Evolutionary conservation across 2,113 vertebrate genomes (phyloP).

Genomic region (Gulo gulo): DNA sequence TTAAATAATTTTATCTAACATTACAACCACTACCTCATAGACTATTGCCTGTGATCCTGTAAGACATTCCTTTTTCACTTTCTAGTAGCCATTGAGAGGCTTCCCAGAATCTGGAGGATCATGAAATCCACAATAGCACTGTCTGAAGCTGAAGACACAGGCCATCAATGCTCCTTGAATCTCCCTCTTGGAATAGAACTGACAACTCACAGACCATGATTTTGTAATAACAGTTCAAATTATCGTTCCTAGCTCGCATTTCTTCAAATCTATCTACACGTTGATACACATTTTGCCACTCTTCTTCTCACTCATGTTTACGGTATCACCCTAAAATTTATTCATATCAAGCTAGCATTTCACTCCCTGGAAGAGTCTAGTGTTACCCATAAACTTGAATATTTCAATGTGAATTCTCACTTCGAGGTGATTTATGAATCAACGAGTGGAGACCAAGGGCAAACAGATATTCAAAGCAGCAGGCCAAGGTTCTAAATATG

Average conservation of each 20-base stretch:
- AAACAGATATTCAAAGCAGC: not conserved
- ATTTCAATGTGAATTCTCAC: not conserved
- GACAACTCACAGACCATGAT: not conserved
- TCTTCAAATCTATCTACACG: not conserved
- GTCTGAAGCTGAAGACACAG: not conserved
- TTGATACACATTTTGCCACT: not conserved
- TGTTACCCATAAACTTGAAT: not conserved
- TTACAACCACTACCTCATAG: not conserved
- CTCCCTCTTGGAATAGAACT: not conserved
- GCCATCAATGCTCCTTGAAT: not conserved
- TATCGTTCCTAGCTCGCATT: not conserved
- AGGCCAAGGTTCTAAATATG: not conserved
- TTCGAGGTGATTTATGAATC: not conserved
- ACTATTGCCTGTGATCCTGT: not conserved
- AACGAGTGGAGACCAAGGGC: not conserved
- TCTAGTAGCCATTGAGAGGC: not conserved
- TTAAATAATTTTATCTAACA: slow-evolving; percentile 20
- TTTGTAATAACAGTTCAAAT: not conserved
- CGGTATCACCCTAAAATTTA: not conserved
- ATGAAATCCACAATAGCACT: not conserved
- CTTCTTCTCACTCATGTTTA: not conserved
- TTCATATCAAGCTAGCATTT: not conserved
- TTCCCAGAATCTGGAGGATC: not conserved
- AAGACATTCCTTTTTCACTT: not conserved
- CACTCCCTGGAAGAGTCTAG: not conserved